Base-by-base conservation (phyloP, 2,888 invertebrate genomes). In the Copidosoma aretas region DNA sequence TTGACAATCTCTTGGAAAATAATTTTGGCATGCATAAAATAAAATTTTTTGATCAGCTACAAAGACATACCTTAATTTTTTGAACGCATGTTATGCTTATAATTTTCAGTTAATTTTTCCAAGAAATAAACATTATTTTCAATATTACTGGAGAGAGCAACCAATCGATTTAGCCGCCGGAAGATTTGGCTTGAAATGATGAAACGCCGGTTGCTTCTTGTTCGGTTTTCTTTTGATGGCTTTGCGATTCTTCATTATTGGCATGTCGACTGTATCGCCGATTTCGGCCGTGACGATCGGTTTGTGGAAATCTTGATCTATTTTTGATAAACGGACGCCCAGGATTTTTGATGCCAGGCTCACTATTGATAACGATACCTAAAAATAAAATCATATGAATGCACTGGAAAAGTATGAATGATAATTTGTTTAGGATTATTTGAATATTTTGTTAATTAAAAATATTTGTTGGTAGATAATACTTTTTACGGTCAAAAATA, bases 311-410 rank as follows among this genome's bases (percentile, higher is more conserved):
- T 92, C 92, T 76, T 89, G 86, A 75, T 92, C 90, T 19, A 88
- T 86, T 77, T 87, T 88, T 22, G 89, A 87, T 70, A 92, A 81
- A 73, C 87, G 87, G 22, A 92, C 84, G 17, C 90, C 90, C 39
- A 92, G 82, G 73, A 89, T 86, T 77, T 89, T 89, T 1, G 91
- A 91, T 15, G 93, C 90, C 58, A 94, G 82, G 76, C 88, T 89
- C 72, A 90, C 90, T 79, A 94, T 90, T 51, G 87, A 85, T 14
- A 85, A 80, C 74, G 88, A 88, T 1, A 91, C 88, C 91, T 91
- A 70, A 85, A 75, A 63, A 64, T 67, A 41, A 57, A 39, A 25
- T 17, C 39, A 21, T 32, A 8, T 5, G 8, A 32, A 32, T 32
- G 8, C 32, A 32, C 32, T n/a, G n/a, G n/a, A n/a, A n/a, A n/a